phyloP scores from a whole-genome alignment of 30 jellyfish, hydroid and myxozoan species.

The Chrysaora quinquecirrha region DNA sequence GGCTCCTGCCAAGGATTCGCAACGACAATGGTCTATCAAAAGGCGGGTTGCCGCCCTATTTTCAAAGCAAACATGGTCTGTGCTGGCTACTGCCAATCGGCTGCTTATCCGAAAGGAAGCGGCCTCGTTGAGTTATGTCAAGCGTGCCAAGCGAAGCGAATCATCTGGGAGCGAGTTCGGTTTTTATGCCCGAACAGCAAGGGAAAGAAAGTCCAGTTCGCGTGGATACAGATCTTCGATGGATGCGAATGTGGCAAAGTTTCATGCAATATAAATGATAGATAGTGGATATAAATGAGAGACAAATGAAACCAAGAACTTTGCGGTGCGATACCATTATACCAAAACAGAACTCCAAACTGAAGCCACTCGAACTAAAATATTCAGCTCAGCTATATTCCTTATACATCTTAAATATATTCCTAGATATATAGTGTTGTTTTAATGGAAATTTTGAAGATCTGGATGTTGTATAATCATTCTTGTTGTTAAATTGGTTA shows the following conservation, averaged over 20 bases:
- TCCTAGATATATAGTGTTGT: too few species aligned
- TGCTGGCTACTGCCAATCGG: constrained; percentile 54
- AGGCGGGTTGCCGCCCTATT: constrained; percentile 34
- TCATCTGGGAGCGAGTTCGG: constrained; percentile 43
- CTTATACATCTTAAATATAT: too few species aligned
- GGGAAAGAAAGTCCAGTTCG: not conserved
- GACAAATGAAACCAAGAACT: too few species aligned
- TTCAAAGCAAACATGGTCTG: constrained; percentile 35
- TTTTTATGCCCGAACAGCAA: constrained; percentile 34
- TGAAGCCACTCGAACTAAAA: too few species aligned
- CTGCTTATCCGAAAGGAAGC: constrained; percentile 42
- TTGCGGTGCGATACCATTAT: too few species aligned
- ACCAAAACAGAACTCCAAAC: too few species aligned
- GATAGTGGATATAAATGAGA: not conserved
- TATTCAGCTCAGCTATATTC: too few species aligned
- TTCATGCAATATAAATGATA: constrained; percentile 2
- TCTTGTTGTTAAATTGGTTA: too few species aligned
- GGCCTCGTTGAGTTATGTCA: constrained; percentile 48
- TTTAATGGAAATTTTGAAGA: too few species aligned
- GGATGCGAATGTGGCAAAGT: constrained; percentile 46
- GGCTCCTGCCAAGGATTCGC: constrained; percentile 53
- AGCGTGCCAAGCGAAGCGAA: constrained; percentile 43
- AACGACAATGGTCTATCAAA: constrained; percentile 48
- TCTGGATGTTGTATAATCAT: too few species aligned
- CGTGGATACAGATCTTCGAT: constrained; percentile 49